Evolutionary conservation across 2,113 vertebrate species (phyloP), one percentile per base, ranked within the genome.

Genomic region (Formicarius rufipectus): DNA sequence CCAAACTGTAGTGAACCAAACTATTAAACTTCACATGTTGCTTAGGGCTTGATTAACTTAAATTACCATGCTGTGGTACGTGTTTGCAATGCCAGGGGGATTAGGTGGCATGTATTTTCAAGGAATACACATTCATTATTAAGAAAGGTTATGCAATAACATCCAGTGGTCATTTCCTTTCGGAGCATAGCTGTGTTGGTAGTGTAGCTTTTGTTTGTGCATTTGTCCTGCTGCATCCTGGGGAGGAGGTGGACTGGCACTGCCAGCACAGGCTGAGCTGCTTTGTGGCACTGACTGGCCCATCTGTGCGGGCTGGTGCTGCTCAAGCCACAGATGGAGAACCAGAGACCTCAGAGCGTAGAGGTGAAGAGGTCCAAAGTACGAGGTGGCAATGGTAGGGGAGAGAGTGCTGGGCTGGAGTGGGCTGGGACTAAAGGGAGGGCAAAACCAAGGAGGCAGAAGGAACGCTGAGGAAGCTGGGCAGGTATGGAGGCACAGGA

Each of bases 101-200:
- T 96, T 90, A 96, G 82, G 60, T 96, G 90, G 93, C 87, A 16
- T 52, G 11, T 28, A 82, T 90, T 93, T 95, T 90, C 85, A 95
- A 93, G 87, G 85, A 91, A 66, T 56, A 73, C 63, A 47, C 3
- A 28, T 39, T 89, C 89, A 91, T 96, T 91, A 93, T 85, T 85
- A 87, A 58, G 82, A 67, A 53, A 60, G 64, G 75, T 93, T 90
- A 44, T 67, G 84, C 95, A 96, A 94, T 53, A 90, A 18, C 76
- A 80, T 56, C 74, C 62, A 94, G 87, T 80, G 90, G 93, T 93
- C 93, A 93, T 55, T 96, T 96, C 94, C 93, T 96, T 93, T 83
- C 4, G 71, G 59, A 94, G 71, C 62, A 19, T 12, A 62, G 95
- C 81, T 66, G 35, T 42, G 71, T 49, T 22, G 13, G 49, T 35